Percentiles rank a stretch among this genome's conserved stretches.
Conservation (phyloP, 2,113 vertebrate genomes). For the Nymphicus hollandicus region DNA sequence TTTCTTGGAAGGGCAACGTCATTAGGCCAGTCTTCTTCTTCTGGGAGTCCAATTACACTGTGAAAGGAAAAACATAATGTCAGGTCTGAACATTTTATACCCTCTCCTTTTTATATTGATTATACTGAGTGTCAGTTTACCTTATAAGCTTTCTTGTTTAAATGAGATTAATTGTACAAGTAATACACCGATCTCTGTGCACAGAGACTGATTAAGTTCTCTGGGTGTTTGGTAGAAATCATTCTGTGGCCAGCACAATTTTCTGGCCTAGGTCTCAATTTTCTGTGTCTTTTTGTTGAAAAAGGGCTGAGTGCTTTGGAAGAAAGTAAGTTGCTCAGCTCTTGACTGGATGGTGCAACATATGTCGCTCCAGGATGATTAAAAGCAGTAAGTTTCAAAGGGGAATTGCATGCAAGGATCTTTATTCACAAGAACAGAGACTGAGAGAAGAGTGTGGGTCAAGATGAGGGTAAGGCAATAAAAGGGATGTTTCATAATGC, state of each 20-base stretch:
- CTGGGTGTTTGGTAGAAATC: neutral
- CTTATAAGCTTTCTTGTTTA: neutral
- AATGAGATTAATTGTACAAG: neutral
- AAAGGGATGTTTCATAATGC: slow-evolving; percentile 56
- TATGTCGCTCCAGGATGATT: slow-evolving; percentile 30
- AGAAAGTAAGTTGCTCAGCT: neutral
- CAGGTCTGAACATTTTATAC: neutral
- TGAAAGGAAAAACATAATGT: neutral
- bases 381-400: slow-evolving; percentile 55
- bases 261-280: neutral
- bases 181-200: neutral
- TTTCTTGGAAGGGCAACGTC: slow-evolving; percentile 93
- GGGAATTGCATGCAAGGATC: slow-evolving; percentile 19
- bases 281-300: neutral
- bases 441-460: slow-evolving; percentile 39
- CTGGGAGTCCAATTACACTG: slow-evolving; percentile 92
- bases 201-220: neutral
- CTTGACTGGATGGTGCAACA: slow-evolving; percentile 23
- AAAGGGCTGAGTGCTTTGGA: slow-evolving; percentile 3
- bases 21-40: slow-evolving; percentile 93
- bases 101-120: neutral
- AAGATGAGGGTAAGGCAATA: slow-evolving; percentile 63
- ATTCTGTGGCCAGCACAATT: neutral
- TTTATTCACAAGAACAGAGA: slow-evolving; percentile 44
- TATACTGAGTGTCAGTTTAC: neutral